Base-by-base conservation (phyloP, 30 jellyfish, hydroid and myxozoan genomes). In the Aurelia aurita complex sp. Pacific region DNA sequence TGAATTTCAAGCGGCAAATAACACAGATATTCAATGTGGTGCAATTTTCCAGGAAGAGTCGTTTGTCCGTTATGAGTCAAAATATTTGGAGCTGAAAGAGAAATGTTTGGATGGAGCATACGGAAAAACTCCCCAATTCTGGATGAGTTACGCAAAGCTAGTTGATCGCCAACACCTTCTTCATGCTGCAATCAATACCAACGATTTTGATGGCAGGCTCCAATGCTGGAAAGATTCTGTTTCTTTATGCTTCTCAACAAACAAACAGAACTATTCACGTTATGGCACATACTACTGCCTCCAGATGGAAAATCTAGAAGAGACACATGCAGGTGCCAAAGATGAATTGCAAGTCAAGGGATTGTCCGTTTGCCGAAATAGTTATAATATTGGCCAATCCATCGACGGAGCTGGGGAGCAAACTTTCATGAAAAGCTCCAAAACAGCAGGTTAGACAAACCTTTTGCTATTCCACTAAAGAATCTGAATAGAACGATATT, bases 201-300 rank as follows among this genome's bases (percentile, higher is more conserved):
- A 75, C 74, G 38, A 60, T 34, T 75, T 23, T 54, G 74, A 52
- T 18, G 54, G 42, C 18, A 75, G 86, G 64, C 19, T 75, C 12
- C 86, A 75, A 34, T 75, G 86, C 86, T 75, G 86, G 76, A 75
- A 75, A 75, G 86, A 54, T 53, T 75, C 76, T 13, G 42, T 75
- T 17, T 33, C 77, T 73, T 40, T n/a, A n/a, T 73, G 83, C 83
- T 73, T 73, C 51, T 73, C 83, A 43, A n/a, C 40, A n/a, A 73
- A 73, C 83, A 73, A 73, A 52, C 83, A 73, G 51, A 73, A 73
- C 40, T 73, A 73, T 40, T 43, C 83, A 32, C 83, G 83, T 32
- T 73, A 73, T 73, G 83, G 83, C 32, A 33, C 83, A 73, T 73
- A 73, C 69, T 73, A 73, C 83, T 73, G 67, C 83, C 67, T 40